These are phyloP conservation scores for Sebastes iracundus DNA, from an alignment of 2,797 vertebrate genomes.

Conservation along the genomic window DNA sequence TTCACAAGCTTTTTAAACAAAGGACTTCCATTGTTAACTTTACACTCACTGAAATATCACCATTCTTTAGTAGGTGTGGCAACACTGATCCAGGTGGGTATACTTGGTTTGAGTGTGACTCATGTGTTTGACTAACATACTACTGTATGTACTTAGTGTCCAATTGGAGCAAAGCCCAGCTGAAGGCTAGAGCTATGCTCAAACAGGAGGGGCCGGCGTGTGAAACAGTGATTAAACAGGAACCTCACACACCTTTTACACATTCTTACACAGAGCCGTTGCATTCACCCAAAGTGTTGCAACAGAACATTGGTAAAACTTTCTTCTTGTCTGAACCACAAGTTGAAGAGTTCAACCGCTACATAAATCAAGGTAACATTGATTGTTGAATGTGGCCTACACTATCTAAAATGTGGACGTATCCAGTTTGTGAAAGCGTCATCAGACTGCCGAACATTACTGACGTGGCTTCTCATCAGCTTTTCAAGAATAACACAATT, in stretches of 20 bases:
- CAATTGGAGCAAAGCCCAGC: not conserved
- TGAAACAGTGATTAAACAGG: not conserved
- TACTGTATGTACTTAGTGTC: not conserved
- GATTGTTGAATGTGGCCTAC: too few relatives aligned
- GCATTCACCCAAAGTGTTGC: not conserved
- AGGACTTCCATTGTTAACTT: not conserved
- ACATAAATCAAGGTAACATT: not conserved
- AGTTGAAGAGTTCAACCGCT: not conserved
- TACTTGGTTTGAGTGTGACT: not conserved
- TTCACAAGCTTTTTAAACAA: not conserved
- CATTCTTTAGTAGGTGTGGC: not conserved
- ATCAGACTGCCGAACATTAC: not conserved
- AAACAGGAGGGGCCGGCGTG: too few relatives aligned
- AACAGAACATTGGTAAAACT: not conserved
- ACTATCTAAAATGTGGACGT: not conserved
- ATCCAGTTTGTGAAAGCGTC: not conserved
- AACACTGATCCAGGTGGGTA: not conserved
- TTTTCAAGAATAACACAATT: not conserved
- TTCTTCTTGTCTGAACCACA: not conserved
- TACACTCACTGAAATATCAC: not conserved
- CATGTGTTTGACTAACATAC: not conserved
- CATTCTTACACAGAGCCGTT: not conserved
- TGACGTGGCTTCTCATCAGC: not conserved
- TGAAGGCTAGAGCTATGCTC: too few relatives aligned
- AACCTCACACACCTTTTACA: not conserved